A percentile compares a stretch with the other conserved stretches of the same genome.
Evolutionary conservation across 2,797 vertebrate genomes (phyloP).

Genomic region (Hydrophis major): DNA sequence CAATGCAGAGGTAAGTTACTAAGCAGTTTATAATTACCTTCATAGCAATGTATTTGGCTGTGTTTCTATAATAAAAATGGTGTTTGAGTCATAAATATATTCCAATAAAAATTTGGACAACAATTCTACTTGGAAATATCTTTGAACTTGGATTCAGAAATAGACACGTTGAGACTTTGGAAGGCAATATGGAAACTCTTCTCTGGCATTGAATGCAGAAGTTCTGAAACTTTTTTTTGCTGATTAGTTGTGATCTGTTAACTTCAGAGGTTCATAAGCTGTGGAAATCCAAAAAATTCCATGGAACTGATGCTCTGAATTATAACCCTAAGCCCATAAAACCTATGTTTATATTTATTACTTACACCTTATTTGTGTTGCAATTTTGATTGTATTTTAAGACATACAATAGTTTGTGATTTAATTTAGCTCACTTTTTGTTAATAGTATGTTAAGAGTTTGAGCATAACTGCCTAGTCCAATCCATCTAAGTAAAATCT

Average conservation of each 20-base stretch:
- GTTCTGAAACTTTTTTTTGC: not conserved
- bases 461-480: not conserved
- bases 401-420: not conserved
- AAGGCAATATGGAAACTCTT: not conserved
- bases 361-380: not conserved
- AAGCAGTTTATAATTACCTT: constrained; percentile 1
- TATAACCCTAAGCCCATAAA: not conserved
- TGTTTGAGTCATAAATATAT: not conserved
- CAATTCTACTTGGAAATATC: not conserved
- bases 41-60: not conserved
- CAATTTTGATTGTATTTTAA: not conserved
- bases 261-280: not conserved
- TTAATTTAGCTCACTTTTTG: not conserved
- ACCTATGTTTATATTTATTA: not conserved
- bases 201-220: constrained; percentile 18
- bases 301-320: not conserved
- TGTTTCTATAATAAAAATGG: constrained; percentile 1
- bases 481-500: not conserved
- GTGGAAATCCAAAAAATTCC: not conserved
- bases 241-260: not conserved
- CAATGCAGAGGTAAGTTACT: not conserved
- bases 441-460: not conserved
- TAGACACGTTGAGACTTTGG: not conserved
- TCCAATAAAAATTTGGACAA: not conserved
- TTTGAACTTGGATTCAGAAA: not conserved